Percentiles rank a stretch among this genome's conserved stretches.
These are phyloP conservation scores for Hydroisotoma schaefferi DNA, from an alignment of 2,888 invertebrate species.

Conservation along the genomic window DNA sequence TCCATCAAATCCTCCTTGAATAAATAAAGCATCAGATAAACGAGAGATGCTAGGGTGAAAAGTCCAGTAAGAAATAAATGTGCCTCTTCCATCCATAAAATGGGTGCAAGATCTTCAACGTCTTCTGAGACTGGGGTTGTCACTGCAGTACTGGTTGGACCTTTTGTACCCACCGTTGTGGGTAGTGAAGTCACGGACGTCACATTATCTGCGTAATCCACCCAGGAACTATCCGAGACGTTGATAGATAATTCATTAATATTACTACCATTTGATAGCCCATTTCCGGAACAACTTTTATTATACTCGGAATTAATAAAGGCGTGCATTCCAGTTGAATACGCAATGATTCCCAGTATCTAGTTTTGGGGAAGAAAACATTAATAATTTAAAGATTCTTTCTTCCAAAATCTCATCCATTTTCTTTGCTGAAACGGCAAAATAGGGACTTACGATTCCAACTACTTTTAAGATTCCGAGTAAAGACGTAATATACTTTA, in stretches of 20 bases:
- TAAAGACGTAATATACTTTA: neutral
- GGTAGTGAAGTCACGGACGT: neutral
- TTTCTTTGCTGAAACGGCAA: neutral
- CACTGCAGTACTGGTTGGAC: neutral
- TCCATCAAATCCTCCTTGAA: neutral
- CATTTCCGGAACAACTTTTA: slow-evolving; percentile 1
- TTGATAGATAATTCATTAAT: no score
- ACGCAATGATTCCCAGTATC: slow-evolving; percentile 1
- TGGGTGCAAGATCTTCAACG: neutral
- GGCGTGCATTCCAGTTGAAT: neutral
- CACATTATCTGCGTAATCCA: neutral
- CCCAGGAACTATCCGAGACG: no score
- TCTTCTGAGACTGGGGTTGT: neutral
- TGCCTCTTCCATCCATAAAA: slow-evolving; percentile 17
- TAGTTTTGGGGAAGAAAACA: neutral
- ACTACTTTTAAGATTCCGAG: slow-evolving; percentile 5
- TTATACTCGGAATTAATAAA: slow-evolving; percentile 7
- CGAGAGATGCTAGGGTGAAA: neutral
- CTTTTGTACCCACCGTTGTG: neutral
- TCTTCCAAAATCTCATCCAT: no score
- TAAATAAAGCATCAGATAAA: neutral
- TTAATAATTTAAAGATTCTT: no score
- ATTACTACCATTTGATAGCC: no score
- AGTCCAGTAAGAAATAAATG: neutral
- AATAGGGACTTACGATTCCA: slow-evolving; percentile 7